Evolutionary conservation across 2,888 invertebrate species (phyloP), one percentile per base, ranked within the genome.

Genomic region (Leptinotarsa tumamoca): DNA sequence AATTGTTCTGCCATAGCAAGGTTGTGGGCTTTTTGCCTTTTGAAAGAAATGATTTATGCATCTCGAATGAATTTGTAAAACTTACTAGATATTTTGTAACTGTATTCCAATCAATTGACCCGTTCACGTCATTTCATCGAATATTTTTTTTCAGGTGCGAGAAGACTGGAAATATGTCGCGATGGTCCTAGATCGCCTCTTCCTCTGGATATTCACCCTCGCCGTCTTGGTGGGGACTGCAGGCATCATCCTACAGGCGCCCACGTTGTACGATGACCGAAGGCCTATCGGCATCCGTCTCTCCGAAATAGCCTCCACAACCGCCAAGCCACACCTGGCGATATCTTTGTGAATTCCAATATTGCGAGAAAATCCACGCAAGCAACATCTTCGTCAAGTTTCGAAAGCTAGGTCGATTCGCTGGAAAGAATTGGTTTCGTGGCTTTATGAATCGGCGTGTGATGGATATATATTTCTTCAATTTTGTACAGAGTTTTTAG

Each of bases 111-210:
- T 52, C 13, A 52, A 2, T 52, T 17, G 4, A 52, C 17, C 52
- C n/a, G 4, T 17, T 52, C 4, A 50, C 15, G 10, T 33, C 5
- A 15, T 50, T 56, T 21, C 43, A 73, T 27, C 33, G 17, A 61
- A n/a, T 54, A 21, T 5, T 54, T 14, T 51, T 66, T 85, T 84
- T 58, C 86, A 96, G 96, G 96, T 96, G 83, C 96, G 96, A 90
- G 97, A 98, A 91, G 98, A 98, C 91, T 98, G 98, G 98, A 98
- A 98, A 89, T 98, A 97, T 90, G 98, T 98, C 83, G 98, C 98
- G 80, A 97, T 98, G 96, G 98, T 98, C 82, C 91, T 98, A 87
- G 98, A 98, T 90, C 93, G 98, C 80, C 91, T 99, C 86, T 98
- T 98, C 90, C 92, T 98, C 85, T 98, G 97, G 95, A 97, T 98